These are phyloP conservation scores for Phalloptychus januarius DNA, from an alignment of 2,797 vertebrate genomes.

Conservation along the genomic window DNA sequence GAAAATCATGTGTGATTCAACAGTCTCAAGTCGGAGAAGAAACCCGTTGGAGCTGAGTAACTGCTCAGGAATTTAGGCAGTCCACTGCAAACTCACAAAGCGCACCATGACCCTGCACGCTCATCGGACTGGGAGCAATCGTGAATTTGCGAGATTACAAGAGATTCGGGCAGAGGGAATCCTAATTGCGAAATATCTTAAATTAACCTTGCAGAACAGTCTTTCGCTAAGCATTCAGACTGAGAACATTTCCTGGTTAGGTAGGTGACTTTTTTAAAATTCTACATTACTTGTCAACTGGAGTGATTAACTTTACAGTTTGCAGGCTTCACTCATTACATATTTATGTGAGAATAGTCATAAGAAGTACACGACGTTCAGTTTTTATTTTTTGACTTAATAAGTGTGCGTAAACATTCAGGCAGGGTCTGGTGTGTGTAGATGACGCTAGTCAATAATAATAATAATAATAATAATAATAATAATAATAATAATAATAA, in stretches of 20 bases:
- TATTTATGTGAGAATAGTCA: background rate
- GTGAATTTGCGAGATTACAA: background rate
- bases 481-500: too few species aligned
- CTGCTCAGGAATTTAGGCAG: slow-evolving; percentile 61
- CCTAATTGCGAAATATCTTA: background rate
- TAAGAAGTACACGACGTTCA: slow-evolving; percentile 7
- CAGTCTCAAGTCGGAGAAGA: slow-evolving; percentile 58
- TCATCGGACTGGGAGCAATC: slow-evolving; percentile 13
- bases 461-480: slow-evolving; percentile 3
- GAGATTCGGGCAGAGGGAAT: background rate
- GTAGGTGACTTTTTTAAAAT: background rate
- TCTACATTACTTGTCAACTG: slow-evolving; percentile 12
- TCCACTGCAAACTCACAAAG: slow-evolving; percentile 38
- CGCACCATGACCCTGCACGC: slow-evolving; percentile 13
- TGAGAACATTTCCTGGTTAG: background rate
- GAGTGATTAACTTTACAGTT: slow-evolving; percentile 8
- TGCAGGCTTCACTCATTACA: background rate
- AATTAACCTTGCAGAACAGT: background rate
- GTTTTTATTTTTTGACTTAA: background rate
- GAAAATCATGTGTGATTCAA: slow-evolving; percentile 68
- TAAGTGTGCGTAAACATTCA: slow-evolving; percentile 7
- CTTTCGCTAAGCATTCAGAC: too few species aligned
- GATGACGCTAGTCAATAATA: background rate
- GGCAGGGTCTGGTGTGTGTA: background rate
- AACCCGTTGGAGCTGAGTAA: slow-evolving; percentile 59